Evolutionary conservation across 2,888 invertebrate genomes (phyloP).

Genomic region (Graphium colonna): DNA sequence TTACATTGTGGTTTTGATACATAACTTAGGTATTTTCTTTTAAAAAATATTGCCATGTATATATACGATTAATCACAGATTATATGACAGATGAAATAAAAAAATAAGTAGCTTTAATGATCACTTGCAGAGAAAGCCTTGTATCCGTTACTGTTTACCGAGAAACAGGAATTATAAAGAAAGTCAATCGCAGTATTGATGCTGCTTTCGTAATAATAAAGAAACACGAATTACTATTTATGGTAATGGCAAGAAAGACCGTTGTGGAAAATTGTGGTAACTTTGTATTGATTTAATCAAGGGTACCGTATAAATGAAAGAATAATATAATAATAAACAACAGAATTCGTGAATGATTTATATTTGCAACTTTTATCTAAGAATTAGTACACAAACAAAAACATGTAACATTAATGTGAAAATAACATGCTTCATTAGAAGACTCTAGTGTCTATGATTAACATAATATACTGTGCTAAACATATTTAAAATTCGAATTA

Average conservation of each 20-base stretch:
- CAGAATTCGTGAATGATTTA: no score
- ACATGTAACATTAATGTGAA: no score
- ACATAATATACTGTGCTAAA: no score
- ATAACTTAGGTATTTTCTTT: no score
- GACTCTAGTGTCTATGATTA: no score
- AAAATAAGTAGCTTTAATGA: background rate
- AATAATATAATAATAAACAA: no score
- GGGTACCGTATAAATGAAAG: background rate
- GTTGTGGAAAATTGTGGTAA: conserved; percentile 8
- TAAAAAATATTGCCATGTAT: no score
- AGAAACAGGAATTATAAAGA: conserved; percentile 10
- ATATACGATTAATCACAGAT: background rate
- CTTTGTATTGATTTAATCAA: background rate
- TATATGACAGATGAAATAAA: background rate
- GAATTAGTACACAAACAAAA: no score
- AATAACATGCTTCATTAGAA: no score
- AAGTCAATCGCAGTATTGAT: conserved; percentile 1
- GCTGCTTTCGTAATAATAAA: conserved; percentile 1
- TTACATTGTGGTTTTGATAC: no score
- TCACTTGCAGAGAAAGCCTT: conserved; percentile 6
- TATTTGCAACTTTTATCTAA: no score
- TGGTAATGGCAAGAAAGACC: background rate
- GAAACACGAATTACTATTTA: conserved; percentile 14
- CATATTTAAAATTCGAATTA: no score
- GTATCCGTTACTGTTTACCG: background rate